These are phyloP conservation scores for Microplitis demolitor DNA, from an alignment of 1,140 invertebrate species.

Conservation along the genomic window DNA sequence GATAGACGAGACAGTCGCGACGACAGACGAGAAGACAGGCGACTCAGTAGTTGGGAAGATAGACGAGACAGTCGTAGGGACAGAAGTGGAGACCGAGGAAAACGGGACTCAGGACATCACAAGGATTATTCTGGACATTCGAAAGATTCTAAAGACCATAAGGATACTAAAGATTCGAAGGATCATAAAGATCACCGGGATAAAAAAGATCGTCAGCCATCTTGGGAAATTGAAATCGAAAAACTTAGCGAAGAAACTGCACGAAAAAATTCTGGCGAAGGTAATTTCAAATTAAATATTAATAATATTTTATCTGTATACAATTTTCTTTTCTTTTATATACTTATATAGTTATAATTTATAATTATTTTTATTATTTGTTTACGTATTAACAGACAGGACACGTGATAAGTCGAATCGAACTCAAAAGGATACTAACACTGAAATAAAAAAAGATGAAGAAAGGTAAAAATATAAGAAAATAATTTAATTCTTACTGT, in stretches of 20 bases:
- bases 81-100: no score
- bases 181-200: constrained; percentile 37
- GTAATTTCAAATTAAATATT: constrained; percentile 22
- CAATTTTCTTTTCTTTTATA: constrained; percentile 2
- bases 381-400: constrained; percentile 45
- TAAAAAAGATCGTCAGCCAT: constrained; percentile 34
- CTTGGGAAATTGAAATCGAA: constrained; percentile 47
- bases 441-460: constrained; percentile 49
- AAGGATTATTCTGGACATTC: background rate
- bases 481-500: background rate
- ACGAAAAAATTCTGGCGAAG: constrained; percentile 31
- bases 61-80: no score
- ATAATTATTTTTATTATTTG: constrained; percentile 18
- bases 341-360: background rate
- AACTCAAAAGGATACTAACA: constrained; percentile 41
- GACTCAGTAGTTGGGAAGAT: background rate
- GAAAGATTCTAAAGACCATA: constrained; percentile 29
- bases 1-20: constrained; percentile 35
- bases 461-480: constrained; percentile 42
- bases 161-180: constrained; percentile 50
- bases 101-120: background rate
- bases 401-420: constrained; percentile 41
- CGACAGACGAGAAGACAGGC: constrained; percentile 34
- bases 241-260: constrained; percentile 40
- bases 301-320: background rate